Conservation (phyloP, 2,888 invertebrate species). For the Drosophila differens region DNA sequence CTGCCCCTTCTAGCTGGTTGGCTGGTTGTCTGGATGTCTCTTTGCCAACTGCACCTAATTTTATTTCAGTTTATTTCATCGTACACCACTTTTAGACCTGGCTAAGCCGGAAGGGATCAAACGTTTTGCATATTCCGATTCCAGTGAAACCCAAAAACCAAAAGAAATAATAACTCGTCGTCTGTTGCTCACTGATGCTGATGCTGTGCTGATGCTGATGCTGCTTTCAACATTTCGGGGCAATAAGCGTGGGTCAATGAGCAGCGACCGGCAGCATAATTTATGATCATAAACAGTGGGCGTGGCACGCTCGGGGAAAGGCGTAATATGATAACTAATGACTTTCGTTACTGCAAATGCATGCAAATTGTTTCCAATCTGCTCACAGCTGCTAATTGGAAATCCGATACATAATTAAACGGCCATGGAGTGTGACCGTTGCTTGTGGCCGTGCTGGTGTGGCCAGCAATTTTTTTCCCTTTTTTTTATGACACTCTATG, state of each 20-base stretch:
- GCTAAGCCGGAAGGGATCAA: conserved; percentile 79
- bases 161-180: conserved; percentile 31
- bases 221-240: not conserved
- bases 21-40: conserved; percentile 12
- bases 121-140: conserved; percentile 66
- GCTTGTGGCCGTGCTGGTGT: not conserved
- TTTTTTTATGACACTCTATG: not conserved
- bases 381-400: conserved; percentile 52
- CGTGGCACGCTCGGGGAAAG: conserved; percentile 27
- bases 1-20: not conserved
- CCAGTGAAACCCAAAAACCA: conserved; percentile 28
- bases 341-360: conserved; percentile 53
- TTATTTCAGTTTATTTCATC: conserved; percentile 63
- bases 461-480: not conserved
- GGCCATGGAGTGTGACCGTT: not conserved
- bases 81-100: conserved; percentile 59
- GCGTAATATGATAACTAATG: conserved; percentile 57
- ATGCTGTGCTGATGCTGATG: not conserved
- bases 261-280: conserved; percentile 63
- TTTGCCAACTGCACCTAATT: conserved; percentile 45
- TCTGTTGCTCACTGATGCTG: conserved; percentile 5
- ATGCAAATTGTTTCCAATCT: conserved; percentile 66
- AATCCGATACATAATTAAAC: conserved; percentile 47
- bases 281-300: conserved; percentile 63
- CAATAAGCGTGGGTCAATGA: conserved; percentile 47